Evolutionary conservation across 2,888 invertebrate species (phyloP).

Genomic region (Erebia ligea): DNA sequence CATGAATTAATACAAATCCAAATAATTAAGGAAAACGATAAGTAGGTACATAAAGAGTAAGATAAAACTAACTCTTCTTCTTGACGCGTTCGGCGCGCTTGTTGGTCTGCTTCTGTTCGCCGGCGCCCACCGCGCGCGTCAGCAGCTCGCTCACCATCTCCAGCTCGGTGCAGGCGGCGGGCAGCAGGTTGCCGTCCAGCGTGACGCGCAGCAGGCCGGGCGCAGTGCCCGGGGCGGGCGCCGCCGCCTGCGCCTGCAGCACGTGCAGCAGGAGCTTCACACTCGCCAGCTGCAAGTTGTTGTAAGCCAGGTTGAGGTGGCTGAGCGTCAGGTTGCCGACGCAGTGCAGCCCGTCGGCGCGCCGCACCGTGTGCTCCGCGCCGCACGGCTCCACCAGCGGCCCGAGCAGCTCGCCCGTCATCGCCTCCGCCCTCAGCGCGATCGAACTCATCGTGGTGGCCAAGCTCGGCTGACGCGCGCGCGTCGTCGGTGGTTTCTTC

Average conservation of each 20-base stretch:
- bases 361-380: not conserved
- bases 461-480: not conserved
- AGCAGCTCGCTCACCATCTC: not conserved
- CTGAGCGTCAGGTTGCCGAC: not conserved
- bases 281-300: not conserved
- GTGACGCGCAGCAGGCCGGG: constrained; percentile 5
- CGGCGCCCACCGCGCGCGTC: not conserved
- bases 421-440: constrained; percentile 1
- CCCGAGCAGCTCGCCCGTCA: not conserved
- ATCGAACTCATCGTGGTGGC: not conserved
- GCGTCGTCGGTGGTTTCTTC: not conserved
- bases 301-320: constrained; percentile 7
- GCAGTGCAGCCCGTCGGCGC: not conserved
- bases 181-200: constrained; percentile 8
- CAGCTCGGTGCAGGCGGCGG: not conserved
- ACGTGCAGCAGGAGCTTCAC: not conserved
- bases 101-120: not conserved
- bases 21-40: too few relatives aligned
- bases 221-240: not conserved
- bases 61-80: not conserved
- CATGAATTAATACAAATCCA: too few relatives aligned
- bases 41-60: too few relatives aligned
- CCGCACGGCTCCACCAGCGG: constrained; percentile 7
- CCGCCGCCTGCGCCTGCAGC: not conserved
- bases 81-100: not conserved